Base-by-base conservation (phyloP, 2,888 invertebrate genomes). In the Stramonita haemastoma region DNA sequence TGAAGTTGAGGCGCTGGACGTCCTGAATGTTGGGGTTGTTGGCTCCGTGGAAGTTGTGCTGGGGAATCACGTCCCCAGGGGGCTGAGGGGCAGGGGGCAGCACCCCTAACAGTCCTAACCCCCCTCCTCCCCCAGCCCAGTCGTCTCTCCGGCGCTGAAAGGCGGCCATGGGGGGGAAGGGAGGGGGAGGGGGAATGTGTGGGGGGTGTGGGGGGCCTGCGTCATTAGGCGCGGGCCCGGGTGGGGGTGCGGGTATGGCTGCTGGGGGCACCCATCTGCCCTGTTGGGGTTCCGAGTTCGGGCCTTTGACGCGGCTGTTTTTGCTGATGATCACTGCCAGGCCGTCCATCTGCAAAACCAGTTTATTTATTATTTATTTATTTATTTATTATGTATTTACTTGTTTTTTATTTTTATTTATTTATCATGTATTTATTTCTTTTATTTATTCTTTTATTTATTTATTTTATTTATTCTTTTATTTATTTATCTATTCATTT, bases 261-360 rank as follows among this genome's bases (percentile, higher is more conserved):
- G 91, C 90, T 8, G 92, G 92, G 17, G 93, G 93, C 0, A 92
- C 89, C 93, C 93, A 92, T 91, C 91, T 90, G 70, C 91, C 91
- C 15, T 86, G 77, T 77, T 88, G 77, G 66, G 86, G 86, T 17
- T 79, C 56, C 11, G 57, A 11, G 57, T 11, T 77, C n/a, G 85
- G n/a, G n/a, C 36, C 88, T n/a, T 87, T 85, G 32, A 60, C 87
- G 6, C 70, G 81, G 8, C 84, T 70, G 36, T 66, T 83, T 90
- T 95, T 95, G 91, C 96, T 96, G 86, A 96, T 92, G 22, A 96
- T 93, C 8, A 96, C 94, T 26, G 96, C 92, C 89, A 92, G 94
- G 91, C 95, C 93, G 36, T 95, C 95, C 79, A 96, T 95, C 96
- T 96, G 91, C 26, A 77, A 88, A n/a, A n/a, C n/a, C n/a, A n/a